A percentile compares a stretch with the other conserved stretches of the same genome.
Evolutionary conservation across 2,113 vertebrate species (phyloP).

Genomic region (Dasypus novemcinctus): DNA sequence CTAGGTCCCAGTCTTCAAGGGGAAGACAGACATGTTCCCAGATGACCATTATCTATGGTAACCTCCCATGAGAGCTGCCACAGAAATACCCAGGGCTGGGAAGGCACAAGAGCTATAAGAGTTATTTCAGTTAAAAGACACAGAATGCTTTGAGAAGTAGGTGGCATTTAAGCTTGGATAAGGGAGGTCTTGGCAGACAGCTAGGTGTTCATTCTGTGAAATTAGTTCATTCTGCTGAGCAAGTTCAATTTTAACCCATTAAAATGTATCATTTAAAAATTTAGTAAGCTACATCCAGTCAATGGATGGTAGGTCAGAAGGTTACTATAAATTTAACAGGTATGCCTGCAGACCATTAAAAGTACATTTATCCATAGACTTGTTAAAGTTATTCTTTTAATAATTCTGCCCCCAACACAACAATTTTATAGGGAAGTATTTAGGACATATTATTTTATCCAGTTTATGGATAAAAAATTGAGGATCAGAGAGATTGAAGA

Average conservation of each 20-base stretch:
- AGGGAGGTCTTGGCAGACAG: background rate
- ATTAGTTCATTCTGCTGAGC: background rate
- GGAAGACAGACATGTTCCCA: background rate
- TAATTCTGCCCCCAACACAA: background rate
- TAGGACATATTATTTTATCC: background rate
- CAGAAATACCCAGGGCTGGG: background rate
- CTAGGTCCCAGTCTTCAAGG: background rate
- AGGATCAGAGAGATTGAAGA: constrained; percentile 33
- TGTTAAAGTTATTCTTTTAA: background rate
- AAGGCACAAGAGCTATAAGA: background rate
- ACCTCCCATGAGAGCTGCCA: background rate
- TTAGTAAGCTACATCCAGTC: background rate
- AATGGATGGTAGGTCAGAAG: background rate
- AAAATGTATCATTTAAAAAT: constrained; percentile 1
- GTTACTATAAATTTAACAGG: background rate
- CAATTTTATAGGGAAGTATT: background rate
- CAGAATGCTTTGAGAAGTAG: background rate
- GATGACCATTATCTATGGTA: too few relatives aligned
- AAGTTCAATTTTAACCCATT: background rate
- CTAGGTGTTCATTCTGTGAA: constrained; percentile 10
- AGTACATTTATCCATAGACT: background rate
- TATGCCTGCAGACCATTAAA: background rate
- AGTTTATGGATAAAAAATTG: background rate
- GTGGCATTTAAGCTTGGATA: background rate
- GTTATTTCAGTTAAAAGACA: background rate